Evolutionary conservation across 1,140 invertebrate genomes (phyloP).

Genomic region (Elysia chlorotica): DNA sequence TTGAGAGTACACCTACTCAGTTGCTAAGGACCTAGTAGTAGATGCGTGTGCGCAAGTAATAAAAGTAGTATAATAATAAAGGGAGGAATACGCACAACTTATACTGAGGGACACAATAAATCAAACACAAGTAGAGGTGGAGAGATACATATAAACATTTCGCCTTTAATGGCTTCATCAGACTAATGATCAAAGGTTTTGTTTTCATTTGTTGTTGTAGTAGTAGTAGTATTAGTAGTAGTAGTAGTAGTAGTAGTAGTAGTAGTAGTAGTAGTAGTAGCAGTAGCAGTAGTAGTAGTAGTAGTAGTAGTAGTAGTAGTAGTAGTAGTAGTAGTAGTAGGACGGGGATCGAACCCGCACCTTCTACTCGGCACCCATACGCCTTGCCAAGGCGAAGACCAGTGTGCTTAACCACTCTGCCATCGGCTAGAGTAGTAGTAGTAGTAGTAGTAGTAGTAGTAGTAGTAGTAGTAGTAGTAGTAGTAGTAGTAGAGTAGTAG

Average conservation of each 20-base stretch:
- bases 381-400: neutral
- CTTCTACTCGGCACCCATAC: neutral
- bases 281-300: neutral
- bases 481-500: slow-evolving; percentile 2
- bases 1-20: too few species aligned
- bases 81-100: too few species aligned
- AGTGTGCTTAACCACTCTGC: neutral
- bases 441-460: neutral
- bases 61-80: too few species aligned
- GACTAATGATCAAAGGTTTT: too few species aligned
- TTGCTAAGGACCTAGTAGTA: too few species aligned
- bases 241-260: neutral
- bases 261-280: neutral
- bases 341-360: neutral
- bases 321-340: too few species aligned
- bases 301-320: neutral
- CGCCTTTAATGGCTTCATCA: too few species aligned
- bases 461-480: slow-evolving; percentile 1
- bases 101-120: too few species aligned
- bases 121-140: too few species aligned
- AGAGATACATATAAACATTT: too few species aligned
- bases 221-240: slow-evolving; percentile 2
- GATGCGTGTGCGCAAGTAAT: too few species aligned
- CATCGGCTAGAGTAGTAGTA: neutral
- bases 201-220: too few species aligned